These are phyloP conservation scores for Labrus mixtus DNA, from an alignment of 2,113 vertebrate species.

Conservation along the genomic window DNA sequence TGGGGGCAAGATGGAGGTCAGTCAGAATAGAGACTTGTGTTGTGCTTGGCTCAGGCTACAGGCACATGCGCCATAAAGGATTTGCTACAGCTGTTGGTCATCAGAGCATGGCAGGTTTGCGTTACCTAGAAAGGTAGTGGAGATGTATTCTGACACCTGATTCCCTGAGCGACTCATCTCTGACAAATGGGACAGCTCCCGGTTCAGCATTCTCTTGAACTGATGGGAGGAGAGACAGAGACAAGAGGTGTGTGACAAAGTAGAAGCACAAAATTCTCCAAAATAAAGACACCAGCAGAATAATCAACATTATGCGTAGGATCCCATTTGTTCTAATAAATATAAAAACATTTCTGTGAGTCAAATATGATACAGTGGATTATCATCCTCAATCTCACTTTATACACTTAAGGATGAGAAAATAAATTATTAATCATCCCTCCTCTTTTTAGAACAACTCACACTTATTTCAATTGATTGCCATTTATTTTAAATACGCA, in stretches of 20 bases:
- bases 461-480: constrained; percentile 26
- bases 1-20: constrained; percentile 29
- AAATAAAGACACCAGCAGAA: not conserved
- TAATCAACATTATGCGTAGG: constrained; percentile 21
- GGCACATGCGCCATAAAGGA: not conserved
- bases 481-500: constrained; percentile 15
- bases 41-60: constrained; percentile 11
- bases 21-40: not conserved
- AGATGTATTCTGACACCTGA: constrained; percentile 97
- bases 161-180: constrained; percentile 97
- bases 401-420: constrained; percentile 60
- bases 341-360: constrained; percentile 32
- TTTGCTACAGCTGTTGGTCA: not conserved
- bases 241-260: constrained; percentile 31
- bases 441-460: constrained; percentile 44
- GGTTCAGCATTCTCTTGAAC: constrained; percentile 96
- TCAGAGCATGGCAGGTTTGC: constrained; percentile 10
- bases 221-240: constrained; percentile 55
- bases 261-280: constrained; percentile 1
- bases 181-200: constrained; percentile 93
- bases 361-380: constrained; percentile 59
- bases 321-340: constrained; percentile 29
- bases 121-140: constrained; percentile 94
- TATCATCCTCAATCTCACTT: constrained; percentile 35
- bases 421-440: constrained; percentile 64